These are phyloP conservation scores for Lucilia cuprina DNA, from an alignment of 1,140 invertebrate species.

Conservation along the genomic window DNA sequence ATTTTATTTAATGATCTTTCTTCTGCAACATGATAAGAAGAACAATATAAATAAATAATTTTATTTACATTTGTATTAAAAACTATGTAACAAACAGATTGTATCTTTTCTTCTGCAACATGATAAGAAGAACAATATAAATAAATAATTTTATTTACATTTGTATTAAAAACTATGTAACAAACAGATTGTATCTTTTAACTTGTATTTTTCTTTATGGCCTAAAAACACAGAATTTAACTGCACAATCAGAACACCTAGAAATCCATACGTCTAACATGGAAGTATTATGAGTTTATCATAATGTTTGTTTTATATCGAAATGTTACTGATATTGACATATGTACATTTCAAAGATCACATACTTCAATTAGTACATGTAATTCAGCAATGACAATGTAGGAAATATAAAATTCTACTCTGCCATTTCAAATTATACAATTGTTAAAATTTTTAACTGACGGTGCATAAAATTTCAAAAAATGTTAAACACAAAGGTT, in stretches of 20 bases:
- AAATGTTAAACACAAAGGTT: not conserved
- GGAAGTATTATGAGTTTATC: no score
- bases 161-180: not conserved
- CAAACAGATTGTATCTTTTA: not conserved
- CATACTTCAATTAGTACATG: no score
- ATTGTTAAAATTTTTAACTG: no score
- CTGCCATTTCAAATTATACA: no score
- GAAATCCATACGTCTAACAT: not conserved
- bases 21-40: not conserved
- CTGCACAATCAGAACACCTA: not conserved
- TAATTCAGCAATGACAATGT: no score
- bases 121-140: not conserved
- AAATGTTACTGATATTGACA: no score
- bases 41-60: not conserved
- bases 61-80: not conserved
- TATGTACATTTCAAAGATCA: no score
- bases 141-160: not conserved
- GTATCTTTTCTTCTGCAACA: not conserved
- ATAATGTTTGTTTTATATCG: no score
- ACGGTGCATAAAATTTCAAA: no score
- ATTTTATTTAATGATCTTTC: not conserved
- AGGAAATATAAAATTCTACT: no score
- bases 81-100: not conserved
- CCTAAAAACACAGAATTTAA: slow-evolving; percentile 11
- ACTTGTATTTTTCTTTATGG: not conserved